phyloP scores from a whole-genome alignment of 1,140 invertebrate species.

The Chymomyza costata region DNA sequence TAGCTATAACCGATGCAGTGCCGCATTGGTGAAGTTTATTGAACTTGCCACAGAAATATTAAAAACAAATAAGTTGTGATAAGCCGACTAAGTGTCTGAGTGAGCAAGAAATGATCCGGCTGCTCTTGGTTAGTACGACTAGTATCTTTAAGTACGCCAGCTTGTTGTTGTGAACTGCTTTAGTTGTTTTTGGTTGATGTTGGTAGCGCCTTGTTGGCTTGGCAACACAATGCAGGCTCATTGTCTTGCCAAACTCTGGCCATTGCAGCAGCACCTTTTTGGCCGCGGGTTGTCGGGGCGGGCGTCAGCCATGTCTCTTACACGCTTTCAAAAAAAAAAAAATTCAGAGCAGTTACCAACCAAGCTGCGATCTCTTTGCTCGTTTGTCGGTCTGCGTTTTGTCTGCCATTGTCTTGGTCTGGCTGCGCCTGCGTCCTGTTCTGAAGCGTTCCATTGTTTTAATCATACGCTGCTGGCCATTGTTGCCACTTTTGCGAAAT shows the following conservation, averaged over 20 bases:
- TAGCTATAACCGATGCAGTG: too few relatives aligned
- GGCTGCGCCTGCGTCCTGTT: slow-evolving; percentile 42
- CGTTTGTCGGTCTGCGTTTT: slow-evolving; percentile 29
- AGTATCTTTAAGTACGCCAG: slow-evolving; percentile 15
- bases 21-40: slow-evolving; percentile 38
- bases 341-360: background rate
- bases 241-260: background rate
- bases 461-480: slow-evolving; percentile 61
- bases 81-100: too few relatives aligned
- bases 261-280: background rate
- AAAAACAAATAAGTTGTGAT: slow-evolving; percentile 44
- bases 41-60: slow-evolving; percentile 42
- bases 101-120: background rate
- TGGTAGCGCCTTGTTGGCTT: slow-evolving; percentile 23
- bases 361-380: background rate
- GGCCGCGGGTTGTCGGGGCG: too few relatives aligned
- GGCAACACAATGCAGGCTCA: slow-evolving; percentile 26
- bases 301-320: too few relatives aligned
- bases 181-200: slow-evolving; percentile 1
- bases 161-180: slow-evolving; percentile 9
- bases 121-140: slow-evolving; percentile 1
- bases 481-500: slow-evolving; percentile 59
- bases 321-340: too few relatives aligned
- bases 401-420: slow-evolving; percentile 36
- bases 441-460: slow-evolving; percentile 54